Percentiles rank a stretch among this genome's conserved stretches.
phyloP scores from a whole-genome alignment of 2,888 invertebrate genomes.

The Alloscopus bannaensis region DNA sequence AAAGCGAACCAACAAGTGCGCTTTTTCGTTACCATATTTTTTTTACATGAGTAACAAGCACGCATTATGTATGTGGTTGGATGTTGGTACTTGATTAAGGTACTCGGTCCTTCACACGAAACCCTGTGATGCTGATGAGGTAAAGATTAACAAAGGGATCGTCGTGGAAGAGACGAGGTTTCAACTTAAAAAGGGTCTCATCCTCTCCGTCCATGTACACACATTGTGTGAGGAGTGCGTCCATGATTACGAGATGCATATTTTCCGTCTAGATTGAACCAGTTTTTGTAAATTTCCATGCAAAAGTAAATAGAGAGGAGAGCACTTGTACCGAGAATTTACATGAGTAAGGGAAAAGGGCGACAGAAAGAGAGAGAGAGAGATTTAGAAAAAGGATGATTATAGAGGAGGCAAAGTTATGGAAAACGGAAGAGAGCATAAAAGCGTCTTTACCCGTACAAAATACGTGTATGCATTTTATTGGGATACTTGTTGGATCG shows the following conservation, averaged over 20 bases:
- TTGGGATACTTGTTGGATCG: neutral
- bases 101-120: too few relatives aligned
- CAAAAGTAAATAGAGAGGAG: conserved; percentile 24
- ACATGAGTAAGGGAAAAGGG: neutral
- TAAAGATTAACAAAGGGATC: too few relatives aligned
- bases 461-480: neutral
- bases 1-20: conserved; percentile 45
- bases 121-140: too few relatives aligned
- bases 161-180: too few relatives aligned
- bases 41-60: neutral
- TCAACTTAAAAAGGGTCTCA: too few relatives aligned
- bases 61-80: neutral
- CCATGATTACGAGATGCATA: too few relatives aligned
- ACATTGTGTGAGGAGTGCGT: too few relatives aligned
- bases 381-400: conserved; percentile 9
- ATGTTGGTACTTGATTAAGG: too few relatives aligned
- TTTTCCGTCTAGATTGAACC: conserved; percentile 31
- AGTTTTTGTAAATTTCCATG: conserved; percentile 43
- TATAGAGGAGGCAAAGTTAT: neutral
- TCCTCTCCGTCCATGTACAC: too few relatives aligned
- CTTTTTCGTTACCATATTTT: conserved; percentile 7
- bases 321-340: conserved; percentile 38
- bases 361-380: conserved; percentile 4
- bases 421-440: neutral
- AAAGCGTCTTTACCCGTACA: neutral